These are phyloP conservation scores for Leptura quadrifasciata DNA, from an alignment of 2,888 invertebrate species.

Conservation along the genomic window DNA sequence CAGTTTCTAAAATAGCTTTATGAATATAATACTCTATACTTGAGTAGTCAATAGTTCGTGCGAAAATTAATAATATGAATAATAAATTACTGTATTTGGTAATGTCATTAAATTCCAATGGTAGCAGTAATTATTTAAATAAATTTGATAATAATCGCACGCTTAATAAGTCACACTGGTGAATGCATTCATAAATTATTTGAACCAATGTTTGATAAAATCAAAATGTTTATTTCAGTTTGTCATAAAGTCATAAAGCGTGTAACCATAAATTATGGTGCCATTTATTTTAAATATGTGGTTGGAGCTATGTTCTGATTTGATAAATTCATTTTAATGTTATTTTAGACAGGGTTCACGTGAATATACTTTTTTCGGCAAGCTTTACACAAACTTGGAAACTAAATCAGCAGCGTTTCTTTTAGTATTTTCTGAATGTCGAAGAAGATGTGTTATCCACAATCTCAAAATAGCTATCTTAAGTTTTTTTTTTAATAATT, in stretches of 20 bases:
- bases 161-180: background rate
- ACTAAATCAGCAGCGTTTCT: background rate
- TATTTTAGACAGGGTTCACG: background rate
- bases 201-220: constrained; percentile 3
- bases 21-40: no score
- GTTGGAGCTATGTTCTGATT: background rate
- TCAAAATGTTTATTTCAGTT: background rate
- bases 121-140: background rate
- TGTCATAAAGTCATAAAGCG: background rate
- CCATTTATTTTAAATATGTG: background rate
- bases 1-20: no score
- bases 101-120: background rate
- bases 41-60: no score
- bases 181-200: background rate
- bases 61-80: background rate
- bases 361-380: background rate
- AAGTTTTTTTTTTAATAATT: background rate
- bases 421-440: background rate
- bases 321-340: background rate
- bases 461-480: background rate
- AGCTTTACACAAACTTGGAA: background rate
- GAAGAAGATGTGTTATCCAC: background rate
- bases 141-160: background rate
- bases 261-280: background rate
- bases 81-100: background rate